phyloP scores from a whole-genome alignment of 2,888 invertebrate genomes.

The Oligia latruncula region DNA sequence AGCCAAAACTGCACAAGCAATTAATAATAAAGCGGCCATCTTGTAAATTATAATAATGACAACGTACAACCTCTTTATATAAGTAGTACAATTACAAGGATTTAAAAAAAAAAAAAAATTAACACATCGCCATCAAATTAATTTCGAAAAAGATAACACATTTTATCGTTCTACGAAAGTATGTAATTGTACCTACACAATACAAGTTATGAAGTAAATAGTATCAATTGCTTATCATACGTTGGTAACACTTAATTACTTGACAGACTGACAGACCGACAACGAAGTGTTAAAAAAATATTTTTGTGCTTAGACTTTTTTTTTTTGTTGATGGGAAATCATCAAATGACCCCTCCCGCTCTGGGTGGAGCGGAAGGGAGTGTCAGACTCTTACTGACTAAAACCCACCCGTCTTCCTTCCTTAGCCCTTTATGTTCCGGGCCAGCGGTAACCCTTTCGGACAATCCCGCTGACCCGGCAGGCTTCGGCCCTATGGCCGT shows the following conservation, averaged over 20 bases:
- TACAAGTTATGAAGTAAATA: slow-evolving; percentile 23
- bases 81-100: background rate
- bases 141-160: slow-evolving; percentile 39
- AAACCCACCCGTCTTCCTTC: too few species aligned
- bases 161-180: background rate
- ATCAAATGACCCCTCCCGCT: too few species aligned
- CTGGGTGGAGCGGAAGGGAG: too few species aligned
- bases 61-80: slow-evolving; percentile 38
- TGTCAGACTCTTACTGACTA: too few species aligned
- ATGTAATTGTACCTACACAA: background rate
- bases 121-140: slow-evolving; percentile 27
- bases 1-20: slow-evolving; percentile 30
- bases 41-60: slow-evolving; percentile 13
- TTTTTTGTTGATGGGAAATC: too few species aligned
- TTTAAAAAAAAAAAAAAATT: slow-evolving; percentile 42
- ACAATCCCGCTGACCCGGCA: too few species aligned
- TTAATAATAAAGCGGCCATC: slow-evolving; percentile 33
- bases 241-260: background rate
- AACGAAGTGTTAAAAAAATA: too few species aligned
- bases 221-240: slow-evolving; percentile 9
- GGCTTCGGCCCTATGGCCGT: too few species aligned
- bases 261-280: too few species aligned
- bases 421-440: too few species aligned
- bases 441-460: too few species aligned
- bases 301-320: too few species aligned